Base-by-base conservation (phyloP, 2,797 vertebrate species). In the Anguilla obscura region DNA sequence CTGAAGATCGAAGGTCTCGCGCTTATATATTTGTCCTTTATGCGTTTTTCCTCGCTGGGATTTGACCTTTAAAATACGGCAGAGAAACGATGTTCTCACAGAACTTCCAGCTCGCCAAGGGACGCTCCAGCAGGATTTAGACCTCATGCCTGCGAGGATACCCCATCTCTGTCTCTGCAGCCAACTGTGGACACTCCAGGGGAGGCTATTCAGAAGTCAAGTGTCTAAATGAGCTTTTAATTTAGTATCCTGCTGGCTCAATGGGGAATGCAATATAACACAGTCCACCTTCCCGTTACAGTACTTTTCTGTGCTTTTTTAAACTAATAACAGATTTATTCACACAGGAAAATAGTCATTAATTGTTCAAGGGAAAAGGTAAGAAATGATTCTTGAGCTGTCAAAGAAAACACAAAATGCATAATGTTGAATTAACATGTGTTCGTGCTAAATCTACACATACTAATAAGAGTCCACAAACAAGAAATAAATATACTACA, bases 11-110 rank as follows among this genome's bases (percentile, higher is more conserved):
- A 87, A 86, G 71, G 24, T 89, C 63, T 88, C 33, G 33, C 14
- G 27, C 50, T 50, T 12, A 40, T 45, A 36, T 45, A 80, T 89
- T 71, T 76, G 86, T 85, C 45, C 69, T 85, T 89, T 87, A 69
- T 74, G 69, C 56, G 30, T 63, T 80, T 30, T 80, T 86, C 74
- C 56, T 85, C 33, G 56, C 88, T 83, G 30, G 71, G 71, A 82
- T 85, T 14, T 90, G 94, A 95, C 94, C 95, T 95, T 95, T 95
- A 92, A 91, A 56, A 92, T 87, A 90, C 93, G 92, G 92, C 91
- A 90, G 91, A 89, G 63, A 86, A 85, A 89, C 89, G 89, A 91
- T 87, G 86, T 85, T 88, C 84, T 83, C 63, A 66, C 5, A 7
- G 88, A 90, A 71, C 83, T 79, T 69, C 84, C 36, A 50, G 66